Conservation (phyloP, 2,113 vertebrate species). For the Pygoscelis antarcticus region DNA sequence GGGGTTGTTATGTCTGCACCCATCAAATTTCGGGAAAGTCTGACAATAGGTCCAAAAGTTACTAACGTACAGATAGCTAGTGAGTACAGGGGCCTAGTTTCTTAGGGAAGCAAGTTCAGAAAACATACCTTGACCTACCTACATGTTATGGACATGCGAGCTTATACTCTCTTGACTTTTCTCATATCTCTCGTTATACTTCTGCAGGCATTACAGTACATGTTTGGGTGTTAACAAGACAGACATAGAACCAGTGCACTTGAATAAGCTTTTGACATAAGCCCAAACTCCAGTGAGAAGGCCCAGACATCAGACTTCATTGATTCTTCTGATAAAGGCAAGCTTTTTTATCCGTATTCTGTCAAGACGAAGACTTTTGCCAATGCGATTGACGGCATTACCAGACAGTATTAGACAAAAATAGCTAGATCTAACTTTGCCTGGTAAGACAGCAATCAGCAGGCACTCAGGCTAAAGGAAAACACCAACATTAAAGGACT, state of each 20-base stretch:
- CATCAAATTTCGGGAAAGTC: background rate
- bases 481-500: background rate
- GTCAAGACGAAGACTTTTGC: conserved; percentile 68
- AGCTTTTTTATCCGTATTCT: background rate
- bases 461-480: conserved; percentile 65
- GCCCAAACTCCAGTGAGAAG: background rate
- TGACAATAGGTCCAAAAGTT: background rate
- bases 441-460: conserved; percentile 97
- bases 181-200: background rate
- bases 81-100: background rate
- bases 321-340: background rate
- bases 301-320: background rate
- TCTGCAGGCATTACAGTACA: background rate
- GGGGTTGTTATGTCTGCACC: background rate
- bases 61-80: background rate
- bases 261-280: background rate
- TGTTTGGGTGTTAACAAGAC: background rate
- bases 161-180: background rate
- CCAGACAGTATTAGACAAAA: conserved; percentile 99
- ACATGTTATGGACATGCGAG: rapidly evolving
- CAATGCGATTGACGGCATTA: conserved; percentile 93
- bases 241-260: background rate
- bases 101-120: background rate
- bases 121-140: background rate
- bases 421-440: conserved; percentile 94